Conservation (phyloP, 2,888 invertebrate genomes). For the Drosophila borealis region DNA sequence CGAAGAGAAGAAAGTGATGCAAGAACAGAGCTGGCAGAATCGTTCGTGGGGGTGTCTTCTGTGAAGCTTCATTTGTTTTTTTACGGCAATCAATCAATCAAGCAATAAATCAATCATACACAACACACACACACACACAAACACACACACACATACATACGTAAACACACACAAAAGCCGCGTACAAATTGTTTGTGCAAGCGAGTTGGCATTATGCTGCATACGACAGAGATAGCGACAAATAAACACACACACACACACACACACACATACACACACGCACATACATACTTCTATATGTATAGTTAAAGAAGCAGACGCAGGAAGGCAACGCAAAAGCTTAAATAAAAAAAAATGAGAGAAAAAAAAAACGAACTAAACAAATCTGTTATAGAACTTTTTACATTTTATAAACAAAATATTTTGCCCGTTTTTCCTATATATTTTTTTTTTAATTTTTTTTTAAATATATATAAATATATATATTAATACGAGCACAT, state of each 20-base stretch:
- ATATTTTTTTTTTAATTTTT: slow-evolving; percentile 8
- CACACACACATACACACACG: slow-evolving; percentile 15
- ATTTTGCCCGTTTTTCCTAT: slow-evolving; percentile 25
- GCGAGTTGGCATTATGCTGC: slow-evolving; percentile 14
- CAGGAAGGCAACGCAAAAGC: slow-evolving; percentile 40
- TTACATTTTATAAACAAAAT: slow-evolving; percentile 48
- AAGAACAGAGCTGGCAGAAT: slow-evolving; percentile 5
- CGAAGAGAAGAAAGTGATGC: not conserved
- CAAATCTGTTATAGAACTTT: slow-evolving; percentile 57
- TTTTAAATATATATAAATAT: slow-evolving; percentile 35
- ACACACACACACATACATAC: not conserved
- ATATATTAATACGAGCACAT: slow-evolving; percentile 1
- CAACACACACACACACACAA: not conserved
- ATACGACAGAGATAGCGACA: slow-evolving; percentile 1
- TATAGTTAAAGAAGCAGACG: slow-evolving; percentile 35
- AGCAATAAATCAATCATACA: not conserved
- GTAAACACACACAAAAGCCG: too few relatives aligned
- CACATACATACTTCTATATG: slow-evolving; percentile 49
- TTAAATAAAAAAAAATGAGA: slow-evolving; percentile 34
- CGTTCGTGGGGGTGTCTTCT: slow-evolving; percentile 11
- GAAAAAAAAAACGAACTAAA: slow-evolving; percentile 26
- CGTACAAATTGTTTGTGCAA: slow-evolving; percentile 11
- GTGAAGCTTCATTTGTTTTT: slow-evolving; percentile 10
- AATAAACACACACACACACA: slow-evolving; percentile 3
- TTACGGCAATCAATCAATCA: slow-evolving; percentile 8